Evolutionary conservation across 2,888 invertebrate species (phyloP).

Genomic region (Thymelicus lineola): DNA sequence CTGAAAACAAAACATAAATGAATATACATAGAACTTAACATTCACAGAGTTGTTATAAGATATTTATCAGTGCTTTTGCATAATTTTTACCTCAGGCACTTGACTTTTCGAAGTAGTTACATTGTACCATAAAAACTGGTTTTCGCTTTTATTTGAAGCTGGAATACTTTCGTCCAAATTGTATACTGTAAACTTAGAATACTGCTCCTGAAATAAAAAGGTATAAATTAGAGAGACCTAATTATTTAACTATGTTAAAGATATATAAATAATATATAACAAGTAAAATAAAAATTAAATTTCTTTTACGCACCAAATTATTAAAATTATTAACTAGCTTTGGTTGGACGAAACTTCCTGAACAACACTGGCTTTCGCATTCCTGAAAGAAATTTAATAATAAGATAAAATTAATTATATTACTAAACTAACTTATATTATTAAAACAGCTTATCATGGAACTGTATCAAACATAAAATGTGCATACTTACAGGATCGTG

Average conservation of each 20-base stretch:
- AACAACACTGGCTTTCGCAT: slow-evolving; percentile 12
- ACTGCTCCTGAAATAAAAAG: neutral
- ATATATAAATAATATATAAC: neutral
- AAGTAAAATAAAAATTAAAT: neutral
- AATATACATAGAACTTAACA: neutral
- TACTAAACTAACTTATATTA: too few relatives aligned
- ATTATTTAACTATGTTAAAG: too few relatives aligned
- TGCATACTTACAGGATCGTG: slow-evolving; percentile 21
- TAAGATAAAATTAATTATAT: neutral
- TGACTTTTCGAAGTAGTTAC: neutral
- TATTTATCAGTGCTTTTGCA: neutral
- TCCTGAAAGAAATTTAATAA: slow-evolving; percentile 10
- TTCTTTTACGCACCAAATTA: slow-evolving; percentile 9
- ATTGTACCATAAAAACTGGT: slow-evolving; percentile 13
- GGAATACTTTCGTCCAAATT: neutral
- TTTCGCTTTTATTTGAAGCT: neutral
- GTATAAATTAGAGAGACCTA: neutral
- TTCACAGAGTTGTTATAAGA: neutral
- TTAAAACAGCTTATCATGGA: too few relatives aligned
- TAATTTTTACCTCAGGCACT: slow-evolving; percentile 23
- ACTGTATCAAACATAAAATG: neutral
- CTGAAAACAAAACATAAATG: slow-evolving; percentile 5
- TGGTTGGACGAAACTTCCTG: neutral
- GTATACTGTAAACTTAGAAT: neutral
- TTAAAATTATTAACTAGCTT: neutral